Evolutionary conservation across 37 sponge, comb jelly and placozoan species (phyloP).

Genomic region (Mnemiopsis leidyi): DNA sequence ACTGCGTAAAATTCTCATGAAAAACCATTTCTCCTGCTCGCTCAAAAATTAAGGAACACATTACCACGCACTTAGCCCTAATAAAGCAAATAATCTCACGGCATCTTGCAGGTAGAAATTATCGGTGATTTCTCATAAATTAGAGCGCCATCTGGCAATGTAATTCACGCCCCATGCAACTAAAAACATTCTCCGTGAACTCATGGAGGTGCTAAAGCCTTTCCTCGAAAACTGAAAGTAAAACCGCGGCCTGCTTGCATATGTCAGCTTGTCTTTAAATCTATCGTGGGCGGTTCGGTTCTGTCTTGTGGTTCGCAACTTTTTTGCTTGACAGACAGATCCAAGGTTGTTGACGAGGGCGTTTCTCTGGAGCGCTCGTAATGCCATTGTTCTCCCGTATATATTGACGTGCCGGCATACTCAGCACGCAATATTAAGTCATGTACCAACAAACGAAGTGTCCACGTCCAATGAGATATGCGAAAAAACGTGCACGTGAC

Average conservation of each 20-base stretch:
- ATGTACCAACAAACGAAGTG: slow-evolving; percentile 33
- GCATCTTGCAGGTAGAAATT: background rate
- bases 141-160: background rate
- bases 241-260: background rate
- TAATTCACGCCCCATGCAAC: background rate
- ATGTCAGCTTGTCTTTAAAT: background rate
- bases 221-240: no score
- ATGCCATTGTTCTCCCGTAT: slow-evolving; percentile 23
- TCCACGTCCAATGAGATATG: slow-evolving; percentile 3
- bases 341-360: slow-evolving; percentile 22
- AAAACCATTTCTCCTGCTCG: no score
- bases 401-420: slow-evolving; percentile 56
- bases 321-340: background rate
- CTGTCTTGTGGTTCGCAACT: background rate
- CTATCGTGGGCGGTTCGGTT: background rate
- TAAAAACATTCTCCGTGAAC: background rate
- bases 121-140: background rate
- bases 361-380: slow-evolving; percentile 27
- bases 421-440: background rate
- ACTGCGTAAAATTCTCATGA: no score
- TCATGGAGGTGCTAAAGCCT: background rate
- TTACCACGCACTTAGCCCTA: no score
- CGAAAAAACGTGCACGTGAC: background rate
- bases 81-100: no score
- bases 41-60: no score